phyloP scores from a whole-genome alignment of 2,113 vertebrate species.

The Phoenicopterus ruber region DNA sequence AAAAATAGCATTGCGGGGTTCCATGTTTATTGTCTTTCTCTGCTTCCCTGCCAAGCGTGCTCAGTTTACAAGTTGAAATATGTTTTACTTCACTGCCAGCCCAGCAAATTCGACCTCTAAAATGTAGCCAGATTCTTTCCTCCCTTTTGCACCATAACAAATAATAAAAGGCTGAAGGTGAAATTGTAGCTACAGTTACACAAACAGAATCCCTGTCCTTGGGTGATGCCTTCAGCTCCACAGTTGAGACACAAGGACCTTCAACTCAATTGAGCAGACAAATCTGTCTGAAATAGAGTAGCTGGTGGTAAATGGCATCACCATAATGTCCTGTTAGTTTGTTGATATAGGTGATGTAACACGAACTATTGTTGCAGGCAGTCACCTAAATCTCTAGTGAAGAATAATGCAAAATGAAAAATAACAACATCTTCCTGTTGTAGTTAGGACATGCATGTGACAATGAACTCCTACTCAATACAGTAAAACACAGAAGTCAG shows the following conservation, averaged over 20 bases:
- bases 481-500: neutral
- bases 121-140: neutral
- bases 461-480: neutral
- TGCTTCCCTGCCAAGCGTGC: neutral
- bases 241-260: neutral
- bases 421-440: neutral
- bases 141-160: neutral
- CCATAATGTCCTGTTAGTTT: neutral
- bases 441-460: accelerated
- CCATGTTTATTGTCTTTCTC: slow-evolving; percentile 38
- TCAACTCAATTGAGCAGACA: neutral
- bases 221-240: neutral
- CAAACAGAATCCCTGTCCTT: neutral
- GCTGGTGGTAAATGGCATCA: neutral
- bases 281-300: neutral
- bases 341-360: neutral
- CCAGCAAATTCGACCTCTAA: slow-evolving; percentile 5
- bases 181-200: neutral
- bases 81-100: slow-evolving; percentile 18
- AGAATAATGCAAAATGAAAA: neutral
- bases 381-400: neutral
- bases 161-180: neutral
- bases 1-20: neutral
- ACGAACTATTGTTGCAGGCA: neutral
- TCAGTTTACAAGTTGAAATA: slow-evolving; percentile 53